phyloP scores from a whole-genome alignment of 2,797 vertebrate species.

The Clarias platycephalus region DNA sequence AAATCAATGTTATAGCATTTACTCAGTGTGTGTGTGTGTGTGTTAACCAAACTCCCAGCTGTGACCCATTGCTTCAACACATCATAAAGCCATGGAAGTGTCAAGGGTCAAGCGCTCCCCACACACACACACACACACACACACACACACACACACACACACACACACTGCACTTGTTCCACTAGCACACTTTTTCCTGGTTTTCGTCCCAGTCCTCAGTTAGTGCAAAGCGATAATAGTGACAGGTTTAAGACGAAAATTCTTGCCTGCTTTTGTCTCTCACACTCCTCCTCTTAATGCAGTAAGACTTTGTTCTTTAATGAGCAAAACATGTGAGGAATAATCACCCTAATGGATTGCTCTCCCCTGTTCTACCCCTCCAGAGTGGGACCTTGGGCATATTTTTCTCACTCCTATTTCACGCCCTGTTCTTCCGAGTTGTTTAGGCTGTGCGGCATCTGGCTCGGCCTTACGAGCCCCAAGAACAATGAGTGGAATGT shows the following conservation, averaged over 20 bases:
- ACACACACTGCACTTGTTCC: constrained; percentile 66
- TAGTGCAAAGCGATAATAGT: neutral
- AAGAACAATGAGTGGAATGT: constrained; percentile 83
- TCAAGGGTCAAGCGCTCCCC: constrained; percentile 18
- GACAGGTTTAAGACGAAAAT: constrained; percentile 28
- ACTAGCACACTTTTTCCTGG: constrained; percentile 74
- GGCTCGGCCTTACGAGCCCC: constrained; percentile 69
- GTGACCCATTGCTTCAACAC: constrained; percentile 26
- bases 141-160: constrained; percentile 13
- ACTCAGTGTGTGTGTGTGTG: constrained; percentile 5
- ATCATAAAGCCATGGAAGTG: constrained; percentile 24
- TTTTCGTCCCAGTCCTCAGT: constrained; percentile 26
- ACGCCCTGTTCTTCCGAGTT: constrained; percentile 21
- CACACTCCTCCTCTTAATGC: neutral
- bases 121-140: constrained; percentile 4
- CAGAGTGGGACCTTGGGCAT: constrained; percentile 7
- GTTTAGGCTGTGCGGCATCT: constrained; percentile 65
- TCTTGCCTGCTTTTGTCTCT: neutral
- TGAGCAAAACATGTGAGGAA: constrained; percentile 18
- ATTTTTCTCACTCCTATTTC: constrained; percentile 8
- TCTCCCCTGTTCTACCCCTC: constrained; percentile 2
- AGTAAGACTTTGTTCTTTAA: neutral
- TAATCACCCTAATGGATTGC: neutral
- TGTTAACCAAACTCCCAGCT: constrained; percentile 37
- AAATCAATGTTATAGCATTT: neutral